phyloP scores from a whole-genome alignment of 2,888 invertebrate species.

The Eupithecia centaureata region DNA sequence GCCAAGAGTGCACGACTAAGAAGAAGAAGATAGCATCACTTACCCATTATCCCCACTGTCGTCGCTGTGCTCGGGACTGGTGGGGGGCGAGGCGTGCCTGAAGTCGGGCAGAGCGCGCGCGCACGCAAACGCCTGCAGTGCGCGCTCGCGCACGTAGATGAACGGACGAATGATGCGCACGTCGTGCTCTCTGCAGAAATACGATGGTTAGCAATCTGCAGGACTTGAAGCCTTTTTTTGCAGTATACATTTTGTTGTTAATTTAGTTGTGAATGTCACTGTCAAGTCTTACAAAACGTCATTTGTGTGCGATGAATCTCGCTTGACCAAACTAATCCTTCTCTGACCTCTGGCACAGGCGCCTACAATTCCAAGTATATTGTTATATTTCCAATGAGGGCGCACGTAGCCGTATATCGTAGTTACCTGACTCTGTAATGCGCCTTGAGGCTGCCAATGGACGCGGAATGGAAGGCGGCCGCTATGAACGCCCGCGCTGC shows the following conservation, averaged over 20 bases:
- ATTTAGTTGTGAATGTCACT: too few relatives aligned
- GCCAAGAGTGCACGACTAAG: too few relatives aligned
- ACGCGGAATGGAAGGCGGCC: conserved; percentile 91
- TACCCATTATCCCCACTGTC: conserved; percentile 50
- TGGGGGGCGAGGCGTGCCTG: conserved; percentile 58
- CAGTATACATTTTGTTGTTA: too few relatives aligned
- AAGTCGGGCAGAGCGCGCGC: conserved; percentile 89
- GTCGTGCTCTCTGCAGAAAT: conserved; percentile 88
- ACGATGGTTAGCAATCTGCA: conserved; percentile 50
- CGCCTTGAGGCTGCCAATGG: conserved; percentile 91
- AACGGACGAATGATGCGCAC: conserved; percentile 93
- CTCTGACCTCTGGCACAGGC: too few relatives aligned
- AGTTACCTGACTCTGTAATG: conserved; percentile 89
- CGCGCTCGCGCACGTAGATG: conserved; percentile 92
- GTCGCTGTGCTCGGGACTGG: conserved; percentile 48
- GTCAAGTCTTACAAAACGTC: too few relatives aligned
- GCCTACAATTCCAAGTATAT: too few relatives aligned
- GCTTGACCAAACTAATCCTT: too few relatives aligned
- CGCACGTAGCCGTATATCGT: too few relatives aligned
- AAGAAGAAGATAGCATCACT: too few relatives aligned
- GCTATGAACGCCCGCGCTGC: conserved; percentile 76
- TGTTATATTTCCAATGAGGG: too few relatives aligned
- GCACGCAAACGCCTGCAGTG: conserved; percentile 89
- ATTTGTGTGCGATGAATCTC: too few relatives aligned
- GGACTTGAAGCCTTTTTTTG: too few relatives aligned